Evolutionary conservation across 2,888 invertebrate genomes (phyloP).

Genomic region (Diarsia brunnea): DNA sequence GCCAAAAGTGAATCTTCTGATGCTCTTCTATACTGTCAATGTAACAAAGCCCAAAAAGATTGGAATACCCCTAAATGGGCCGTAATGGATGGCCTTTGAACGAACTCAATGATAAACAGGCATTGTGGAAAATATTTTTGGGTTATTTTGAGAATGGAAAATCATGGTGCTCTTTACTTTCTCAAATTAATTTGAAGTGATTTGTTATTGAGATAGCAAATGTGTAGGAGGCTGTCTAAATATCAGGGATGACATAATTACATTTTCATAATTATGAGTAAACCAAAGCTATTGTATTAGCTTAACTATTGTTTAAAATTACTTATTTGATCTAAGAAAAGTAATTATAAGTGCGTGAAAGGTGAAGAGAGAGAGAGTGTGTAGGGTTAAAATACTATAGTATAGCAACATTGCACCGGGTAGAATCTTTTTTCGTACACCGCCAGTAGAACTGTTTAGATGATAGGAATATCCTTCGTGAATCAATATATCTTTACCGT

Average conservation of each 20-base stretch:
- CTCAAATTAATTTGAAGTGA: constrained; percentile 24
- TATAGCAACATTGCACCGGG: too few species aligned
- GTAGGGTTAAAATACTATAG: too few species aligned
- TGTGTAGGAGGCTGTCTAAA: not conserved
- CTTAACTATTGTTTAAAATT: not conserved
- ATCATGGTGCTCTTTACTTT: constrained; percentile 23
- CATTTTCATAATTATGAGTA: not conserved
- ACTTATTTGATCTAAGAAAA: not conserved
- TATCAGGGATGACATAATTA: not conserved
- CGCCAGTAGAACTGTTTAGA: too few species aligned
- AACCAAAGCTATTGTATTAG: too few species aligned
- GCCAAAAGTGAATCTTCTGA: constrained; percentile 22
- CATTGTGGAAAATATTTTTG: constrained; percentile 43
- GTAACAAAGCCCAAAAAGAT: constrained; percentile 39
- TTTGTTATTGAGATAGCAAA: not conserved
- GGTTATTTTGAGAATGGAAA: constrained; percentile 26
- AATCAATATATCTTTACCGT: too few species aligned
- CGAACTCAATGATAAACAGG: constrained; percentile 52
- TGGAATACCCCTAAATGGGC: constrained; percentile 46
- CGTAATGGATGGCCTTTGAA: constrained; percentile 54
- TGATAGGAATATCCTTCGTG: too few species aligned
- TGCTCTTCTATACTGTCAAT: not conserved
- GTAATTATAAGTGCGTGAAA: too few species aligned
- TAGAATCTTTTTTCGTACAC: too few species aligned
- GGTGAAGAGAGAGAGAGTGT: too few species aligned